Base-by-base conservation (phyloP, 2,888 invertebrate species). In the Oscheius onirici region DNA sequence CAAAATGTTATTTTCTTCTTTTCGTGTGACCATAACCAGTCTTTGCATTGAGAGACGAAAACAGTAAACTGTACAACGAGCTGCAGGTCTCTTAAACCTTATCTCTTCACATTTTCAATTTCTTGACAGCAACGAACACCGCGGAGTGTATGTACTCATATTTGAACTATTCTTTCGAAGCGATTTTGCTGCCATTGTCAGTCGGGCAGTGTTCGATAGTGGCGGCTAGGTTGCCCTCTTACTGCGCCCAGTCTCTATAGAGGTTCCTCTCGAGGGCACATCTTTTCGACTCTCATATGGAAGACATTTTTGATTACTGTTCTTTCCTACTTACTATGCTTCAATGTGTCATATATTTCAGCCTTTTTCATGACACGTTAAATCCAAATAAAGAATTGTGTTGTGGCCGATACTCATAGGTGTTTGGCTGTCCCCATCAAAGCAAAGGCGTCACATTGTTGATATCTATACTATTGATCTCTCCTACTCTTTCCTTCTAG, bases 121-220 rank as follows among this genome's bases (percentile, higher is more conserved):
- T 6, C 34, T 34, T 34, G 34, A 34, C 34, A 34, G 34, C 34
- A 34, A 8, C 34, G 8, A 8, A 3, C 8, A 34, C 34, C 8
- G 5, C 34, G 34, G 34, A 34, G 5, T 34, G 34, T 34, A 34
- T 34, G 34, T 6, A 34, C 34, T 34, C 8, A 3, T 34, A 34
- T 34, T 34, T 6, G 34, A 34, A 34, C 34, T 34, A 34, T 34
- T 34, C 34, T 34, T 34, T 8, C 34, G 20, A 17, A 58, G 58
- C 58, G 43, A 58, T 58, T 58, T 43, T 28, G 41, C 20, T 41
- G 43, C 58, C 20, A 58, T 58, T 58, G 58, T 58, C 41, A 58
- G 58, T 58, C 58, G 41, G 55, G 58, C 58, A 58, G 55, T 55
- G 58, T 58, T 58, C 58, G 58, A 58, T 58, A 58, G 58, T 58